Evolutionary conservation across 2,797 vertebrate species (phyloP).

Genomic region (Mico argentatus): DNA sequence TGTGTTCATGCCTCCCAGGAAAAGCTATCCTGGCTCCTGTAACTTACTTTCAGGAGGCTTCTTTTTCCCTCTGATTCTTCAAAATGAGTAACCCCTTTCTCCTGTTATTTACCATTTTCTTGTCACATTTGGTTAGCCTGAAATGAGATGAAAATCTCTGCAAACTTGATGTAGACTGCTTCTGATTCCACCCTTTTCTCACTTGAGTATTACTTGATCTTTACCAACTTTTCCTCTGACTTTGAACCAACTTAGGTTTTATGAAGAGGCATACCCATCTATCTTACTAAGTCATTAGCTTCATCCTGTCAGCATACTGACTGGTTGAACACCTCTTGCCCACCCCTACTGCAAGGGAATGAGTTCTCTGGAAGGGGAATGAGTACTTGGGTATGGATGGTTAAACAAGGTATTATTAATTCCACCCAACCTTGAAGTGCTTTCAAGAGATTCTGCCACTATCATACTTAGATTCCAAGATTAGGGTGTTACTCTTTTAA

Average conservation of each 20-base stretch:
- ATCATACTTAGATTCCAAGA: not conserved
- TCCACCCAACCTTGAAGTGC: not conserved
- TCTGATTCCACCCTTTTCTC: not conserved
- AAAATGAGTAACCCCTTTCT: not conserved
- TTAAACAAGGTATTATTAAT: not conserved
- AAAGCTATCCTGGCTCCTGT: not conserved
- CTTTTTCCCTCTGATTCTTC: not conserved
- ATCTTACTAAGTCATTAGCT: not conserved
- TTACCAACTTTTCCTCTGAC: not conserved
- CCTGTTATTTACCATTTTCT: constrained; percentile 1
- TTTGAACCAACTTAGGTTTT: not conserved
- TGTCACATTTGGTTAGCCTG: not conserved
- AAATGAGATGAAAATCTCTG: constrained; percentile 20
- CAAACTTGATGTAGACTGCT: not conserved
- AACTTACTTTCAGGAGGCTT: not conserved
- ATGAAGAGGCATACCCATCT: not conserved
- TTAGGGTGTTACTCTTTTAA: not conserved
- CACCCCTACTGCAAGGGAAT: not conserved
- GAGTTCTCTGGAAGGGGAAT: not conserved
- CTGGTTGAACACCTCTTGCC: not conserved
- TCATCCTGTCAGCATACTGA: not conserved
- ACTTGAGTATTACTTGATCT: not conserved
- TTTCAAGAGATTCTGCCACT: not conserved
- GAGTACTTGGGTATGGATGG: not conserved
- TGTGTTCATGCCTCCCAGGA: not conserved